Percentiles rank a stretch among this genome's conserved stretches.
These are phyloP conservation scores for Apotomis capreana DNA, from an alignment of 2,888 invertebrate species.

Conservation along the genomic window DNA sequence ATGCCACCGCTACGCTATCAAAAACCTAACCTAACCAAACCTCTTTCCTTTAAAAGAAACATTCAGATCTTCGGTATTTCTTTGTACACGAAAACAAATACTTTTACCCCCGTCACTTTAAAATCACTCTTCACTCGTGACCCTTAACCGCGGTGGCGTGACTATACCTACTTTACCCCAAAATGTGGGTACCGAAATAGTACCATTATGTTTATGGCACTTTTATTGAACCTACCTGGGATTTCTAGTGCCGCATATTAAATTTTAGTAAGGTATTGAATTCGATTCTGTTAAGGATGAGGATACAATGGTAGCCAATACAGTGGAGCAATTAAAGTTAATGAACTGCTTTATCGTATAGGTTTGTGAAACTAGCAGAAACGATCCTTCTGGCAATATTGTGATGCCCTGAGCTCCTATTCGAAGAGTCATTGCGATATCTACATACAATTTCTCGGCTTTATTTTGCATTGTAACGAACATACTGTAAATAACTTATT, in stretches of 20 bases:
- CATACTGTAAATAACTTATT: no score
- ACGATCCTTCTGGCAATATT: neutral
- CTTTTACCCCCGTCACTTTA: slow-evolving; percentile 28
- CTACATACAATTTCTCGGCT: no score
- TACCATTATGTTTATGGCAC: slow-evolving; percentile 42
- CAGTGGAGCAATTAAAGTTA: slow-evolving; percentile 15
- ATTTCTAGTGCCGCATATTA: slow-evolving; percentile 34
- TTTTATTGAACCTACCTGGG: slow-evolving; percentile 42
- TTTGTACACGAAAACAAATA: slow-evolving; percentile 6
- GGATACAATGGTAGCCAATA: slow-evolving; percentile 10
- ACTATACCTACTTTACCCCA: slow-evolving; percentile 39
- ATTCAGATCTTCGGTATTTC: no score
- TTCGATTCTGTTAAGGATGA: slow-evolving; percentile 16
- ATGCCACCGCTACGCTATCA: no score
- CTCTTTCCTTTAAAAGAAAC: no score
- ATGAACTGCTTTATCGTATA: slow-evolving; percentile 24
- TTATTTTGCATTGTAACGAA: no score
- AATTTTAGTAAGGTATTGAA: slow-evolving; percentile 36
- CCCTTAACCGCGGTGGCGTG: slow-evolving; percentile 42
- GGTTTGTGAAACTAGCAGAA: slow-evolving; percentile 1
- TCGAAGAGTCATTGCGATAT: no score
- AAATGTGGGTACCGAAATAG: slow-evolving; percentile 43
- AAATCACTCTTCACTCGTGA: slow-evolving; percentile 32
- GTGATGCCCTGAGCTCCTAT: neutral
- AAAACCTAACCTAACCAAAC: no score